A percentile compares a stretch with the other conserved stretches of the same genome.
Conservation (phyloP, 2,797 vertebrate species). For the Sebastiscus tertius region DNA sequence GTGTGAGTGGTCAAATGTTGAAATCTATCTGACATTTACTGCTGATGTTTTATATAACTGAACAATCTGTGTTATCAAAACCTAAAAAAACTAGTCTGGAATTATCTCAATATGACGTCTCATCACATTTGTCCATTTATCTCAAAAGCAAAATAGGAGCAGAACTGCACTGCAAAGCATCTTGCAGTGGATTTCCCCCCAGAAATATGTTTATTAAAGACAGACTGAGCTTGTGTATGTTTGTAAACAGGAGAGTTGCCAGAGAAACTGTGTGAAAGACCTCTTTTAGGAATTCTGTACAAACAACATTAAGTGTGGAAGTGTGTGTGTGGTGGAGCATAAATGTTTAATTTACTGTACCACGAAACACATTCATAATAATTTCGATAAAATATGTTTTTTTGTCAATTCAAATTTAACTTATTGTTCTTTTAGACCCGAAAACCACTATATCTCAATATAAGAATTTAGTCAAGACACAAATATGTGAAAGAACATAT, state of each 20-base stretch:
- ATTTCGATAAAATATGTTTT: background rate
- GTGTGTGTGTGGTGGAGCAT: background rate
- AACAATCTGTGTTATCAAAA: background rate
- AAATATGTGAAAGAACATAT: background rate
- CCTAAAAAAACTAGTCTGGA: background rate
- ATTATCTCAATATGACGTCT: background rate
- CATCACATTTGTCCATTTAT: background rate
- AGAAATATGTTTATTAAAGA: background rate
- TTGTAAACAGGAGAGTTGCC: background rate
- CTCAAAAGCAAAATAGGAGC: background rate
- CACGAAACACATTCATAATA: background rate
- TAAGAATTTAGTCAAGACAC: background rate
- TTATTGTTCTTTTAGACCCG: background rate
- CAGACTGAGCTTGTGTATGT: background rate
- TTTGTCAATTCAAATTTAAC: background rate
- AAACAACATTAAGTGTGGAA: background rate
- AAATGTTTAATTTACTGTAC: background rate
- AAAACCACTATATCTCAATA: background rate
- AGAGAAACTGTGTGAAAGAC: conserved; percentile 2
- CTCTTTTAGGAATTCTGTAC: background rate
- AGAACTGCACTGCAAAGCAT: background rate
- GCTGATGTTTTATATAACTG: background rate
- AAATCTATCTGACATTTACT: background rate
- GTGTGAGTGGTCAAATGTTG: background rate
- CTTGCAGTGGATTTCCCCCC: background rate